Conservation (phyloP, 2,888 invertebrate genomes). For the Cataglyphis rosenhaueri region DNA sequence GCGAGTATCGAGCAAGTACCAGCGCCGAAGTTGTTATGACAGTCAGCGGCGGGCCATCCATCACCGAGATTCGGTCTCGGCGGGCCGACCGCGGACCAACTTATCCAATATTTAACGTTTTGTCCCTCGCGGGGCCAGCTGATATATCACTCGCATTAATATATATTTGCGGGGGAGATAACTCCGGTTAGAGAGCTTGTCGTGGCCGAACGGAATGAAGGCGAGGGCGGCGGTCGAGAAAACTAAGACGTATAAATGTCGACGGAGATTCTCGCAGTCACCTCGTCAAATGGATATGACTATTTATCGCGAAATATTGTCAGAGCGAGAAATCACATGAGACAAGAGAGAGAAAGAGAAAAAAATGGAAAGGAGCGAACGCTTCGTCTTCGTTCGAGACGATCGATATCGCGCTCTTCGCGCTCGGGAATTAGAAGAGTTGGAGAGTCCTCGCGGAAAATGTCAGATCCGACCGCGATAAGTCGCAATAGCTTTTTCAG, state of each 20-base stretch:
- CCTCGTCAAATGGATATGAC: slow-evolving; percentile 54
- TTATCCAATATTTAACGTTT: slow-evolving; percentile 86
- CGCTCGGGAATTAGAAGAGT: slow-evolving; percentile 41
- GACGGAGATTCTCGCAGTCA: slow-evolving; percentile 59
- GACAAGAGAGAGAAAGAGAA: background rate
- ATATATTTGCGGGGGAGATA: slow-evolving; percentile 84
- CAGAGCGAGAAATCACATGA: background rate
- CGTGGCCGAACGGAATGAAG: slow-evolving; percentile 26
- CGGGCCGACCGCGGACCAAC: slow-evolving; percentile 82
- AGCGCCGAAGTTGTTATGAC: slow-evolving; percentile 84
- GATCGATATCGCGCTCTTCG: slow-evolving; percentile 43
- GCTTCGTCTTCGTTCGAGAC: slow-evolving; percentile 15
- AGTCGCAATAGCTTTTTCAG: slow-evolving; percentile 48
- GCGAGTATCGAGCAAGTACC: slow-evolving; percentile 56
- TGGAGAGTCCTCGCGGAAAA: slow-evolving; percentile 46
- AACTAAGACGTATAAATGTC: slow-evolving; percentile 60
- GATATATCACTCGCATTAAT: slow-evolving; percentile 86
- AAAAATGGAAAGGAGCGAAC: background rate
- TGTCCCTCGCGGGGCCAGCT: slow-evolving; percentile 83
- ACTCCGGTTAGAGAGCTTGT: slow-evolving; percentile 53
- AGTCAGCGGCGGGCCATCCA: slow-evolving; percentile 84
- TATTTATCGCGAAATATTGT: slow-evolving; percentile 48
- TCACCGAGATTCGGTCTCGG: slow-evolving; percentile 84
- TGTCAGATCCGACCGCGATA: slow-evolving; percentile 46
- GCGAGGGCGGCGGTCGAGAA: background rate